Conservation (phyloP, 2,888 invertebrate species). For the Tanaodytes sp. region DNA sequence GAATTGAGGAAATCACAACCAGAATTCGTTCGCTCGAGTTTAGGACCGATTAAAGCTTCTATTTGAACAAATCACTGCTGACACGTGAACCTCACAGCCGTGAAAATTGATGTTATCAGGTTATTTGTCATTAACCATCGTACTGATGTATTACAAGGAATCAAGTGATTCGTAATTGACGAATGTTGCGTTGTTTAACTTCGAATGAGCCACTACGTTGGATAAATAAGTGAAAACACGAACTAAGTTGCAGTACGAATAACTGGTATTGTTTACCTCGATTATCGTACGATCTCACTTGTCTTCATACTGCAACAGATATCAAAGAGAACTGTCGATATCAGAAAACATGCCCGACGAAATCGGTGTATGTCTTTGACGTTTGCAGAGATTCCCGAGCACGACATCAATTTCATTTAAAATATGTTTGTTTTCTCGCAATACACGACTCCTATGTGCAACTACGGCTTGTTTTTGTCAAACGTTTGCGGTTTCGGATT, state of each 20-base stretch:
- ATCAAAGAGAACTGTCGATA: constrained; percentile 47
- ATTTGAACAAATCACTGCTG: no score
- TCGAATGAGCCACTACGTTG: no score
- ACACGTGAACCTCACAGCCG: no score
- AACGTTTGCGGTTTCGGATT: not conserved
- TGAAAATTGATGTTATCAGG: no score
- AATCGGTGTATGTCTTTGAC: constrained; percentile 41
- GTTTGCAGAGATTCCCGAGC: constrained; percentile 25
- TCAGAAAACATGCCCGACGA: constrained; percentile 33
- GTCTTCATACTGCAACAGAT: constrained; percentile 33
- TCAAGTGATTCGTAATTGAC: no score
- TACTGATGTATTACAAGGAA: no score
- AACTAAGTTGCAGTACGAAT: no score
- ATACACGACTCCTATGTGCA: constrained; percentile 10
- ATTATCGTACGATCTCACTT: constrained; percentile 39
- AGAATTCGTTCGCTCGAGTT: no score
- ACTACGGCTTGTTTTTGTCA: constrained; percentile 22
- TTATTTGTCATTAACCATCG: not conserved
- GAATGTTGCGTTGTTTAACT: no score
- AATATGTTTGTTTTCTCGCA: constrained; percentile 48
- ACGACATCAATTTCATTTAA: constrained; percentile 37
- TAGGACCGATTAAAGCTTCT: no score
- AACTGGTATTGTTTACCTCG: constrained; percentile 19
- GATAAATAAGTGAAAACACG: no score
- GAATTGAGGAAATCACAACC: no score